Conservation (phyloP, 2,113 vertebrate species). For the Pituophis catenifer region DNA sequence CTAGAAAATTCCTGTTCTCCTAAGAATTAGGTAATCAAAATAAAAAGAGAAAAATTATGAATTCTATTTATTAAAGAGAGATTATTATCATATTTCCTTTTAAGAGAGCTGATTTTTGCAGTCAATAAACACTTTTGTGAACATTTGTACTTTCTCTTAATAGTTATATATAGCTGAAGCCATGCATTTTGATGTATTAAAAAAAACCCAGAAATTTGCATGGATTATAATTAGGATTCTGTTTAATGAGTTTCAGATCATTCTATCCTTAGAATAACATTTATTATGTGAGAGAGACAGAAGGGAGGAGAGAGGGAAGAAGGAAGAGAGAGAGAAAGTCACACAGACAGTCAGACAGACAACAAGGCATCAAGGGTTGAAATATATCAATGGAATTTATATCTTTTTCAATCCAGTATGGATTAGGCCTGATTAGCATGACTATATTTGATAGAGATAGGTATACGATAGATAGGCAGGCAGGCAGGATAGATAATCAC, state of each 20-base stretch:
- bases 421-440: background rate
- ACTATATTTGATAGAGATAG: too few species aligned
- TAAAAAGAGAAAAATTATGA: background rate
- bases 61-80: slow-evolving; percentile 31
- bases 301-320: background rate
- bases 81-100: slow-evolving; percentile 25
- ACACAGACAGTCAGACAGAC: background rate
- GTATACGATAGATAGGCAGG: too few species aligned
- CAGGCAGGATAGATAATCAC: background rate
- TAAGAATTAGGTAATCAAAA: background rate
- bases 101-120: background rate
- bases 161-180: background rate
- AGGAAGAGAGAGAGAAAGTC: background rate
- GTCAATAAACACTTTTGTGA: slow-evolving; percentile 26
- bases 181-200: background rate
- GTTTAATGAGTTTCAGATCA: background rate
- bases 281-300: background rate
- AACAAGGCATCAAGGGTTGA: background rate
- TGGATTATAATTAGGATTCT: background rate
- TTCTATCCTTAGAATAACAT: background rate
- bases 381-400: background rate
- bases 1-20: slow-evolving; percentile 28
- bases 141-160: slow-evolving; percentile 10
- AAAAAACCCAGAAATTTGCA: background rate
- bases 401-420: background rate